These are phyloP conservation scores for Enteromius mattozi DNA, from an alignment of 2,797 vertebrate genomes.

Conservation along the genomic window DNA sequence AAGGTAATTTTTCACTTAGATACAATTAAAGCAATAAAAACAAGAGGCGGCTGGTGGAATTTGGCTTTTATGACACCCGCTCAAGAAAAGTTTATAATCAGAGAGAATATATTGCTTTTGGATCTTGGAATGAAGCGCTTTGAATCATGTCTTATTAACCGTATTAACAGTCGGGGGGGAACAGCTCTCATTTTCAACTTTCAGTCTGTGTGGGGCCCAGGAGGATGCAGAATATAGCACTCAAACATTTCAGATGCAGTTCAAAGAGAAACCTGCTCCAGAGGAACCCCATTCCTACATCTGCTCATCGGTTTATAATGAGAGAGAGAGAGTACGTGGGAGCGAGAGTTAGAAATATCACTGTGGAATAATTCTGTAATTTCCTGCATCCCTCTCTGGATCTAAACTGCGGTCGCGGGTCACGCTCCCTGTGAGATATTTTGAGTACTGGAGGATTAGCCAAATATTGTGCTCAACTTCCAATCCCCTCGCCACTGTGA, in stretches of 20 bases:
- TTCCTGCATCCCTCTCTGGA: constrained; percentile 25
- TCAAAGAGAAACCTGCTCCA: constrained; percentile 52
- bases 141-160: constrained; percentile 41
- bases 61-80: constrained; percentile 11
- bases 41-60: not conserved
- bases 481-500: constrained; percentile 68
- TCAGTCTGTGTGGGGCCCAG: constrained; percentile 35
- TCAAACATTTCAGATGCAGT: constrained; percentile 44
- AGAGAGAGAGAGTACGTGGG: not conserved
- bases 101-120: constrained; percentile 16
- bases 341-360: constrained; percentile 7
- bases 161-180: constrained; percentile 30
- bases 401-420: constrained; percentile 44
- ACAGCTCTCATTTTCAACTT: constrained; percentile 32
- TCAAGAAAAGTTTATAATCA: constrained; percentile 28
- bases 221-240: constrained; percentile 45
- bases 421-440: constrained; percentile 70
- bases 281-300: constrained; percentile 39
- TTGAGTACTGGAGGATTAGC: constrained; percentile 73
- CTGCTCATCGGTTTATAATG: constrained; percentile 47
- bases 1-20: constrained; percentile 12
- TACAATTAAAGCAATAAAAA: constrained; percentile 10
- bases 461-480: constrained; percentile 41
- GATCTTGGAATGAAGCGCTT: constrained; percentile 14
- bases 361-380: constrained; percentile 24